phyloP scores from a whole-genome alignment of 2,113 vertebrate species.

The Pitta sordida region DNA sequence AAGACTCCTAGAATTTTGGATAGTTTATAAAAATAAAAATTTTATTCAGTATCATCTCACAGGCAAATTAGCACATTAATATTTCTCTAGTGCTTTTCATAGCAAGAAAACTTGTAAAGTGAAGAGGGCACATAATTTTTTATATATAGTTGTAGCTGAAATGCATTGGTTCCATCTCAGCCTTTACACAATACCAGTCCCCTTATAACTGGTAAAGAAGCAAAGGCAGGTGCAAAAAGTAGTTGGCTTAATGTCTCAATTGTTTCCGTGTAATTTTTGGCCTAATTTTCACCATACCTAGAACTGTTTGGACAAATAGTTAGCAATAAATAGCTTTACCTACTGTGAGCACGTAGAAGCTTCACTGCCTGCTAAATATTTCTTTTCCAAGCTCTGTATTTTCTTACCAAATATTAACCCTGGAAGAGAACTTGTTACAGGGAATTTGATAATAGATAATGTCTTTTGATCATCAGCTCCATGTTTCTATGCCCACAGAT shows the following conservation, averaged over 20 bases:
- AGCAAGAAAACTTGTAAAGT: background rate
- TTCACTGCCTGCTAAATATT: background rate
- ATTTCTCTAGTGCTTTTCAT: background rate
- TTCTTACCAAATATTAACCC: background rate
- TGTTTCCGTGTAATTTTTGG: background rate
- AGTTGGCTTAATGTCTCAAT: background rate
- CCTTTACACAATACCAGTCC: background rate
- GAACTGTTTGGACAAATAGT: background rate
- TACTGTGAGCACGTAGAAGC: background rate
- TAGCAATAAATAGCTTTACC: background rate
- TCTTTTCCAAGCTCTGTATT: background rate
- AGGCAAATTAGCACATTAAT: background rate
- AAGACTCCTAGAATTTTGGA: background rate
- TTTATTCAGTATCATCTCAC: background rate
- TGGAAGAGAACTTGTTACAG: background rate
- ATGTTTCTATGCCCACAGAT: background rate
- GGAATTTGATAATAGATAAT: background rate
- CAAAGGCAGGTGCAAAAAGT: background rate
- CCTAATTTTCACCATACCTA: background rate
- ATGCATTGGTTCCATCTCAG: background rate
- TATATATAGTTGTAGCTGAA: background rate
- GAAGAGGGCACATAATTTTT: background rate
- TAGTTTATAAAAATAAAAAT: background rate
- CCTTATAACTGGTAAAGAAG: background rate
- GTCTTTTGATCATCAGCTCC: background rate